Base-by-base conservation (phyloP, 1,140 invertebrate genomes). In the Drosophila ironensis region DNA sequence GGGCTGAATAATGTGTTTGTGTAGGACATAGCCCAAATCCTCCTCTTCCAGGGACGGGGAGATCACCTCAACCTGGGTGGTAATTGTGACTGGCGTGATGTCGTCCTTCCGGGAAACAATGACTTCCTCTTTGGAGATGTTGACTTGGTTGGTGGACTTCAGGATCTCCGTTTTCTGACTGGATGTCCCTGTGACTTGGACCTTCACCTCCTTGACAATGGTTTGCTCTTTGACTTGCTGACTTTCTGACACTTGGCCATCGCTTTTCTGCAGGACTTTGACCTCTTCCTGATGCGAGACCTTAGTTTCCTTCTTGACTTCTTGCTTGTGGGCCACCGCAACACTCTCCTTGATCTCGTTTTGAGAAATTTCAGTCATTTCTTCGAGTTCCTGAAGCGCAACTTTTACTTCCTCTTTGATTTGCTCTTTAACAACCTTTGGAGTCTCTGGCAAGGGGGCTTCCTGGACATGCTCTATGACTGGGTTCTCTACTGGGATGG, bases 21-120 rank as follows among this genome's bases (percentile, higher is more conserved):
- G 87, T 4, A 89, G 45, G 20, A 89, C 72, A 53, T 88, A 88
- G 17, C 82, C 66, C n/a, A 88, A 44, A 12, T 88, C 87, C 0
- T 88, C 87, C 0, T 76, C 78, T 1, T 88, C 81, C 0, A 56
- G 19, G 2, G 27, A 1, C 1, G 33, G 38, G 5, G 45, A 33
- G 3, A 35, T 42, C 3, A 40, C 8, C 24, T 45, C 47, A 3
- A 38, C 30, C 27, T 40, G 28, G 20, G 47, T 27, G 20, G 25
- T 17, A 1, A 14, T 8, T 7, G 6, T 11, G 11, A 2, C 14
- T 9, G 56, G 38, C 4, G 30, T 8, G 28, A 6, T 5, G 8
- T 6, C 28, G 12, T 38, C 14, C 33, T 24, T 42, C n/a, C 8
- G 2, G 35, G 25, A 19, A 19, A 44, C 19, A 8, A 5, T 53